Percentiles rank a stretch among this genome's conserved stretches.
phyloP scores from a whole-genome alignment of 2,888 invertebrate genomes.

The Polylopha cassiicola region DNA sequence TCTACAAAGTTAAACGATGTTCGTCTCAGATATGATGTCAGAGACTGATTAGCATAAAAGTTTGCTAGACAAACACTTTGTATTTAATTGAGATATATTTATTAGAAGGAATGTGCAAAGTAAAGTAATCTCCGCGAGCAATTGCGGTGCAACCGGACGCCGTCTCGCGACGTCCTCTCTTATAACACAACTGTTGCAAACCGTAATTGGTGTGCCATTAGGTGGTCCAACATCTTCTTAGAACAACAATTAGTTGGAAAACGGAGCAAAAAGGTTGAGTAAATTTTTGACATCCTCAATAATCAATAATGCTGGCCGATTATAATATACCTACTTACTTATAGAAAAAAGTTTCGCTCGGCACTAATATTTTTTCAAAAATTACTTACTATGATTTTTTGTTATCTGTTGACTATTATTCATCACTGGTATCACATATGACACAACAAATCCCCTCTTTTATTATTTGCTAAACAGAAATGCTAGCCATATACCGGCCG shows the following conservation, averaged over 20 bases:
- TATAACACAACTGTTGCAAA: slow-evolving; percentile 23
- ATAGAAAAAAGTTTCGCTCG: no score
- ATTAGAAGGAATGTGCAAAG: slow-evolving; percentile 21
- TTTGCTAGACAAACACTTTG: slow-evolving; percentile 12
- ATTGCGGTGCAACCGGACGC: slow-evolving; percentile 28
- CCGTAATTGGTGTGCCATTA: slow-evolving; percentile 27
- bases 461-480: no score
- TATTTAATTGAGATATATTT: slow-evolving; percentile 18
- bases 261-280: background rate
- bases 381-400: no score
- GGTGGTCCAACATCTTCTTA: slow-evolving; percentile 46
- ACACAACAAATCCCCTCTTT: no score
- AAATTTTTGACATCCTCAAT: no score
- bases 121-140: slow-evolving; percentile 23
- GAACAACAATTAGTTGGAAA: slow-evolving; percentile 30
- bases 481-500: no score
- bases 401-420: no score
- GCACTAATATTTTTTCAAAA: no score
- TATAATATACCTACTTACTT: no score
- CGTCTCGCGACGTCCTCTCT: slow-evolving; percentile 14
- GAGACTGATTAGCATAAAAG: slow-evolving; percentile 15
- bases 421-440: no score
- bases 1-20: slow-evolving; percentile 17
- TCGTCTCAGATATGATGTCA: slow-evolving; percentile 6
- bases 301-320: no score